phyloP scores from a whole-genome alignment of 2,797 vertebrate genomes.

The Rhinogobio ventralis region DNA sequence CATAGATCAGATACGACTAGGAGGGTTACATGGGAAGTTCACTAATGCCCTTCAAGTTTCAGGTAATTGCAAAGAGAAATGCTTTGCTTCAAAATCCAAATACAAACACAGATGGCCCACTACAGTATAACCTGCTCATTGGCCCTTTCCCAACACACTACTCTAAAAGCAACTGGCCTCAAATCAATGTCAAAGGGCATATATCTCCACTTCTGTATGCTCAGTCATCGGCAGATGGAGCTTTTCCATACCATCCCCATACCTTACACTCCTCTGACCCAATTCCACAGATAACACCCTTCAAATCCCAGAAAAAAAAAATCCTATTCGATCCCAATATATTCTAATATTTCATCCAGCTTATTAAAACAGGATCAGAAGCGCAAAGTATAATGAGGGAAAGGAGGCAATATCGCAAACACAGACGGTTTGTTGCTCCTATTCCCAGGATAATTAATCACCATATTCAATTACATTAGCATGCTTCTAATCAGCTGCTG shows the following conservation, averaged over 20 bases:
- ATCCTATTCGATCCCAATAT: conserved; percentile 38
- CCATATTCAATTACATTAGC: conserved; percentile 55
- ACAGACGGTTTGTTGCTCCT: conserved; percentile 36
- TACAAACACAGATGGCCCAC: background rate
- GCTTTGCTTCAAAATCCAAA: background rate
- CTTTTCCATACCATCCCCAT: conserved; percentile 23
- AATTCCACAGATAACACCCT: conserved; percentile 51
- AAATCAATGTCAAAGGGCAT: conserved; percentile 19
- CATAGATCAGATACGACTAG: background rate
- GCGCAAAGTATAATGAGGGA: conserved; percentile 1
- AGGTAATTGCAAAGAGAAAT: background rate
- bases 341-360: conserved; percentile 15
- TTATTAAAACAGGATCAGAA: conserved; percentile 40
- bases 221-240: conserved; percentile 23
- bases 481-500: conserved; percentile 57
- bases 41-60: background rate
- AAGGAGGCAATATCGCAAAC: background rate
- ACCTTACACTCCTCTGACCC: conserved; percentile 42
- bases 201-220: background rate
- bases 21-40: background rate
- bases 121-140: background rate
- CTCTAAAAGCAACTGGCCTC: background rate
- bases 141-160: background rate
- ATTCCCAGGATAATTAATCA: conserved; percentile 51
- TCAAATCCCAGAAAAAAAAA: conserved; percentile 23